Evolutionary conservation across 2,888 invertebrate species (phyloP), one percentile per base, ranked within the genome.

Genomic region (Pasiphila rectangulata): DNA sequence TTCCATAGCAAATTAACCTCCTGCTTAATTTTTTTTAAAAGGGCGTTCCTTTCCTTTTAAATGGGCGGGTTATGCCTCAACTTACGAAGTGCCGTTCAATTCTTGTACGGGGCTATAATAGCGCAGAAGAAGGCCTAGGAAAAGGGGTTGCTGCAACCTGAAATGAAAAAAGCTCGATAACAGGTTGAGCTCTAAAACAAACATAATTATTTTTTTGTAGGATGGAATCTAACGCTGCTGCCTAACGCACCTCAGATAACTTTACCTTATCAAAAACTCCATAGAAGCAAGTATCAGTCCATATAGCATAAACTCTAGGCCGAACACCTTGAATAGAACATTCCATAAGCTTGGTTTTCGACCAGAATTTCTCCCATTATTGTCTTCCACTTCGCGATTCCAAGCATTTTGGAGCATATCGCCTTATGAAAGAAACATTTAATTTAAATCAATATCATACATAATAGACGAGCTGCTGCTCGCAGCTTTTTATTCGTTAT

Each of bases 101-200:
- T 75, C 76, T 61, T 83, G 77, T 34, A 67, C 48, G 24, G 83
- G 86, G 59, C 75, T 84, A 75, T 90, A 93, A 73, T 90, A 91
- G 46, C 89, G 84, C 51, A 93, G 83, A 54, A 93, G 69, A 47
- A 90, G 79, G 25, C 92, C 92, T 61, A 93, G 77, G 67, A 92
- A 91, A 55, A 92, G 71, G 19, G 93, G 93, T 74, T 93, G 93
- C 63, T 90, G 89, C 69, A 93, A 87, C 78, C 93, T 93, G 72
- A 40, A 58, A 45, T 39, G 46, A 10, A 9, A 30, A 4, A 15
- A 29, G n/a, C 6, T 12, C 13, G 12, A 24, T 1, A 32, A 13
- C 7, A 30, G 4, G 6, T 17, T 19, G 3, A 27, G n/a, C 10
- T 9, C 10, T n/a, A 7, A 17, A n/a, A 6, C 12, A 15, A 10